phyloP scores from a whole-genome alignment of 2,888 invertebrate genomes.

The Apamea crenata region DNA sequence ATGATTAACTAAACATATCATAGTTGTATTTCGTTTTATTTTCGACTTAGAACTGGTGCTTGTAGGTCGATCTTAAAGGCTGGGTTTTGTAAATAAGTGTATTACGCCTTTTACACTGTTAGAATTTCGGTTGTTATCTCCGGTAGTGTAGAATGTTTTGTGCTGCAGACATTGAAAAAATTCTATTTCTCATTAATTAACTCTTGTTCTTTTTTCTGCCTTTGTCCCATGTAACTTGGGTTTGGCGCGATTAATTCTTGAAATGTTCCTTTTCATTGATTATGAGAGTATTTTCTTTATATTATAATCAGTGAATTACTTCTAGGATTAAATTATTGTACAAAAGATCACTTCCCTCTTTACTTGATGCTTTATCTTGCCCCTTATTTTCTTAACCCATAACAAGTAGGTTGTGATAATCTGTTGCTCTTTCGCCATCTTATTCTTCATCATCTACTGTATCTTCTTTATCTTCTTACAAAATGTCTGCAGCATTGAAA shows the following conservation, averaged over 20 bases:
- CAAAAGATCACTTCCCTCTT: conserved; percentile 14
- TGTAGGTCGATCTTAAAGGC: conserved; percentile 90
- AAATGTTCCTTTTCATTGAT: not conserved
- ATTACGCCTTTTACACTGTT: conserved; percentile 88
- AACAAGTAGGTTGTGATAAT: conserved; percentile 35
- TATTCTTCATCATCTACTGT: conserved; percentile 9
- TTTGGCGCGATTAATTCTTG: too few relatives aligned
- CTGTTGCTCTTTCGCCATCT: not conserved
- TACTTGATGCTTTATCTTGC: not conserved
- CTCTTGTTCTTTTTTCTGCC: not conserved
- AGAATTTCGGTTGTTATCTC: conserved; percentile 74
- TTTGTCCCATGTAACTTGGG: not conserved
- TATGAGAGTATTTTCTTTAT: not conserved
- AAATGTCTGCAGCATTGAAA: conserved; percentile 71
- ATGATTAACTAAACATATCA: conserved; percentile 89
- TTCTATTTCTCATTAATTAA: not conserved
- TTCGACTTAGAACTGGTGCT: conserved; percentile 90
- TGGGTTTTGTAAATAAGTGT: conserved; percentile 90
- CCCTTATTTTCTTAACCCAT: not conserved
- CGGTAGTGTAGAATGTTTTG: conserved; percentile 68
- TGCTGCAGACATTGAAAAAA: conserved; percentile 68
- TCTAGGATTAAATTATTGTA: conserved; percentile 4
- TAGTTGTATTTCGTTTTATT: conserved; percentile 88
- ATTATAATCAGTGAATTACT: not conserved
- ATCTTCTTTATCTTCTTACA: conserved; percentile 16